Evolutionary conservation across 2,113 vertebrate genomes (phyloP).

Genomic region (Phocoena sinus): DNA sequence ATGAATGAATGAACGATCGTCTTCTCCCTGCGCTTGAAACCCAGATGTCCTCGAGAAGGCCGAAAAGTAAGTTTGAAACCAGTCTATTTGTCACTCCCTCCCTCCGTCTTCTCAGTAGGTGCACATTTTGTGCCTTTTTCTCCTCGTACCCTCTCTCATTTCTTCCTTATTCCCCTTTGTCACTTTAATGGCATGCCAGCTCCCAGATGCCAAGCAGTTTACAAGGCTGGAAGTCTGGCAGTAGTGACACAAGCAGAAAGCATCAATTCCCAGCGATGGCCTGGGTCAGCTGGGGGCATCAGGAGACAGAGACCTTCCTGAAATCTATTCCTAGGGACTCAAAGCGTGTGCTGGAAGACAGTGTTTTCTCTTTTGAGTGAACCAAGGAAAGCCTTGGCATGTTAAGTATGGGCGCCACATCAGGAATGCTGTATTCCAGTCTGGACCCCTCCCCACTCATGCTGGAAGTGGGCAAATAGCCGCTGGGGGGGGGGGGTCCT

Average conservation of each 20-base stretch:
- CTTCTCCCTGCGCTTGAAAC: background rate
- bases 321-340: background rate
- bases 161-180: constrained; percentile 28
- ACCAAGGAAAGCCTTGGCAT: background rate
- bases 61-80: background rate
- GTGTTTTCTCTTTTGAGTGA: background rate
- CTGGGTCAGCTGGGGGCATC: rapidly evolving
- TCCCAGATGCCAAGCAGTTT: background rate
- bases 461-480: background rate
- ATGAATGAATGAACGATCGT: background rate
- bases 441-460: too few relatives aligned
- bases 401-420: background rate
- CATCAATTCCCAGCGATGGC: too few relatives aligned
- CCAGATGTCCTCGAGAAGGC: background rate
- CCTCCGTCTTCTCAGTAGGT: background rate
- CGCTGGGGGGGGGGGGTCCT: rapidly evolving
- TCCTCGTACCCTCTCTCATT: background rate
- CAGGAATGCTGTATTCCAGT: background rate
- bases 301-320: background rate
- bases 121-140: background rate
- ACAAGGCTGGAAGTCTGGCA: background rate
- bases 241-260: background rate
- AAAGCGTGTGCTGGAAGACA: background rate
- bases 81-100: background rate
- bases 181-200: background rate